phyloP scores from a whole-genome alignment of 2,888 invertebrate genomes.

The Dione vanillae region DNA sequence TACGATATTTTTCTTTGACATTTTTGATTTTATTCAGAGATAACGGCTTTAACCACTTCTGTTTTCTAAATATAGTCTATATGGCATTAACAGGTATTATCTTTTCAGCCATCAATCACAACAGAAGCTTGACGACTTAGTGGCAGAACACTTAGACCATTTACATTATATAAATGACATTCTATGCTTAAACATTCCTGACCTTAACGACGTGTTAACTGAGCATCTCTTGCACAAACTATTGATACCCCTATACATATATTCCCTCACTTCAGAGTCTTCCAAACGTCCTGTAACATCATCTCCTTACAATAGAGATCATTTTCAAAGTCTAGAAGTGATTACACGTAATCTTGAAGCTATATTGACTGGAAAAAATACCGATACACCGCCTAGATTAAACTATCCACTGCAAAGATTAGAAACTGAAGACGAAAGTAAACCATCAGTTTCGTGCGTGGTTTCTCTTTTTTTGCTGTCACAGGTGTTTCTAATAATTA shows the following conservation, averaged over 20 bases:
- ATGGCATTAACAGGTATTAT: slow-evolving; percentile 29
- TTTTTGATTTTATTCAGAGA: no score
- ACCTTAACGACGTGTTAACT: slow-evolving; percentile 96
- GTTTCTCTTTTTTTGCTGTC: slow-evolving; percentile 96
- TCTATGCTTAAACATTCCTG: slow-evolving; percentile 94
- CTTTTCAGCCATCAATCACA: slow-evolving; percentile 93
- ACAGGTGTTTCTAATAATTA: slow-evolving; percentile 97
- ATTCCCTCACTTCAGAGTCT: slow-evolving; percentile 88
- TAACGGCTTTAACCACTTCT: no score
- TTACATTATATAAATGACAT: slow-evolving; percentile 99
- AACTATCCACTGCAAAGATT: slow-evolving; percentile 67
- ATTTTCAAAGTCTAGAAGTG: slow-evolving; percentile 83
- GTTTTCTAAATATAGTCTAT: no score
- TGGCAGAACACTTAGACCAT: slow-evolving; percentile 98
- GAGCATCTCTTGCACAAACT: slow-evolving; percentile 97
- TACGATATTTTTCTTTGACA: no score
- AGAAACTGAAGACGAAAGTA: slow-evolving; percentile 82
- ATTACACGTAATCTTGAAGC: slow-evolving; percentile 86
- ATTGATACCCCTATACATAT: slow-evolving; percentile 96
- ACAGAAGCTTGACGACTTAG: slow-evolving; percentile 95
- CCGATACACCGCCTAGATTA: slow-evolving; percentile 77
- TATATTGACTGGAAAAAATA: slow-evolving; percentile 84
- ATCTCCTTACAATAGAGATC: slow-evolving; percentile 75
- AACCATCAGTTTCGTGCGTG: slow-evolving; percentile 93
- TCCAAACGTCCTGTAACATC: slow-evolving; percentile 59